A percentile compares a stretch with the other conserved stretches of the same genome.
These are phyloP conservation scores for Drosophila ohnishii DNA, from an alignment of 1,140 invertebrate genomes.

Conservation along the genomic window DNA sequence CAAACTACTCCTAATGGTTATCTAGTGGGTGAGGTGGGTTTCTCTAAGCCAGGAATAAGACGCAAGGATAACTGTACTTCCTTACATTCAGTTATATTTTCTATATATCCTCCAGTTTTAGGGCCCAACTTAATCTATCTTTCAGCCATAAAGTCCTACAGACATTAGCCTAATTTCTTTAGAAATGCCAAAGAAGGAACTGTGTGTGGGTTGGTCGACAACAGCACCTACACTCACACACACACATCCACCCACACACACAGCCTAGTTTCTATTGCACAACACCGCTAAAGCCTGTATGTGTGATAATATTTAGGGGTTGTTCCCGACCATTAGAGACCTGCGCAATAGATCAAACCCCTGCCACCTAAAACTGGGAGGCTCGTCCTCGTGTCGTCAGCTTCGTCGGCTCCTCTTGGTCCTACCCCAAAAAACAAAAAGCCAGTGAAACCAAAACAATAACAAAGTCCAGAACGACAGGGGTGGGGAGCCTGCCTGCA, in stretches of 20 bases:
- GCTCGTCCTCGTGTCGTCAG: slow-evolving; percentile 11
- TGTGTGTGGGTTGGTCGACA: slow-evolving; percentile 74
- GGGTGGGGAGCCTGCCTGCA: slow-evolving; percentile 20
- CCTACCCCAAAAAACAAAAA: slow-evolving; percentile 64
- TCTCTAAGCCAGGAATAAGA: not conserved
- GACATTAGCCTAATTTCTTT: slow-evolving; percentile 73
- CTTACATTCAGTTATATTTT: not conserved
- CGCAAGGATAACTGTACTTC: not conserved
- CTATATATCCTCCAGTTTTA: not conserved
- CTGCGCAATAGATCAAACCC: slow-evolving; percentile 62
- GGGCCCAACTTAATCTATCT: not conserved
- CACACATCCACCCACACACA: slow-evolving; percentile 11
- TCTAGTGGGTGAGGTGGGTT: not conserved
- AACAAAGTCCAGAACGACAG: slow-evolving; percentile 11
- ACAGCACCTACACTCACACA: slow-evolving; percentile 60
- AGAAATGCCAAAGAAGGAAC: slow-evolving; percentile 14
- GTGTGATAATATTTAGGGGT: slow-evolving; percentile 58
- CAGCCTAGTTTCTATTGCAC: slow-evolving; percentile 60
- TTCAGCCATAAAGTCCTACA: not conserved
- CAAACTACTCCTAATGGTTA: slow-evolving; percentile 1
- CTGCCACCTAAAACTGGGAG: slow-evolving; percentile 51
- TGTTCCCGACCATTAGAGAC: slow-evolving; percentile 73
- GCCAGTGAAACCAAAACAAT: slow-evolving; percentile 34
- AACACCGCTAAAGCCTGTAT: slow-evolving; percentile 15
- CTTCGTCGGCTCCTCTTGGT: slow-evolving; percentile 40